Base-by-base conservation (phyloP, 1,140 invertebrate genomes). In the Drosophila takahashii region DNA sequence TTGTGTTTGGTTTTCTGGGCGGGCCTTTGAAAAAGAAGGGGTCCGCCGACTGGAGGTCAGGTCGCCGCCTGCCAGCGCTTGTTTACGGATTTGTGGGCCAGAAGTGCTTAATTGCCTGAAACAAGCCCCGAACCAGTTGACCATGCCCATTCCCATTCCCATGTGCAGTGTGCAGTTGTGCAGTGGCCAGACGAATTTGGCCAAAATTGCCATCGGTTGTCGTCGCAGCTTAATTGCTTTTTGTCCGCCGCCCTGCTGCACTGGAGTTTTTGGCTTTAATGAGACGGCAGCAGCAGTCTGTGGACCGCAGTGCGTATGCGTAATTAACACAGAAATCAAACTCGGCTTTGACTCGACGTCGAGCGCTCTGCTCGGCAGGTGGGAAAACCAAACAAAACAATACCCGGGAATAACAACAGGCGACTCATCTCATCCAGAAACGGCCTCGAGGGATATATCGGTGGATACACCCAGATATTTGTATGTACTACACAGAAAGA, bases 301-400 rank as follows among this genome's bases (percentile, higher is more conserved):
- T 53, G 74, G 45, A 52, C 70, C 60, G 34, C 69, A 42, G 41
- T 72, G 74, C 77, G 78, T 81, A 79, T 81, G 67, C 70, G 79
- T 83, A 86, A 87, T 87, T 87, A 87, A 83, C 51, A 44, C 70
- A 29, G 45, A 83, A 79, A 79, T 69, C 79, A 83, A 57, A 56
- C 41, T 36, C 36, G 47, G 47, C 26, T 29, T 32, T 50, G 47
- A 50, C 4, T 16, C 9, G 8, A 29, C 48, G 22, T 22, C 22
- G 22, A 16, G 8, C 39, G n/a, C n/a, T 26, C 32, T 18, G 47
- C 22, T 29, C 11, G 26, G 34, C 62, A 70, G 53, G 74, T 77
- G 45, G 50, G 41, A 50, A 37, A 11, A n/a, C 3, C 9, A 57
- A 74, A 42, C 41, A 76, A 67, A 26, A 11, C 22, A 47, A 11